These are phyloP conservation scores for Gorsachius goisagi DNA, from an alignment of 2,113 vertebrate species.

Conservation along the genomic window DNA sequence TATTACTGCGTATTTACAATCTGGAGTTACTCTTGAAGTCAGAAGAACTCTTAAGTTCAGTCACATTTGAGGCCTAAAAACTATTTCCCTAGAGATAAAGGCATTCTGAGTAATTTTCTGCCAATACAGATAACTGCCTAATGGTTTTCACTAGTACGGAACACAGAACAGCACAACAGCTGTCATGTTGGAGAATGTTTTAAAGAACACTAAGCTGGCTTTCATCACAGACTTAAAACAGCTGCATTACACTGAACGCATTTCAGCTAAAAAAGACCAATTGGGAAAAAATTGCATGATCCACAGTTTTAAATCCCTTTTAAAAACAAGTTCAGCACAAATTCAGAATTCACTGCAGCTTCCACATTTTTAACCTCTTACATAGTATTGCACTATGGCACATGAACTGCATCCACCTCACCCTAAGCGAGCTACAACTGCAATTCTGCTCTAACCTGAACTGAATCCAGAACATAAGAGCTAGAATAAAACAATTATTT, in stretches of 20 bases:
- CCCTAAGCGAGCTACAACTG: not conserved
- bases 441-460: not conserved
- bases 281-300: not conserved
- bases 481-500: not conserved
- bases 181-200: not conserved
- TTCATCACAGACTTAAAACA: not conserved
- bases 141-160: not conserved
- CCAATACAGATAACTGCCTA: not conserved
- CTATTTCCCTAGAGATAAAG: not conserved
- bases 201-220: not conserved
- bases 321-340: conserved; percentile 31
- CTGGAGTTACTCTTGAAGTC: not conserved
- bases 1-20: not conserved
- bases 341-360: not conserved
- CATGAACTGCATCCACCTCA: not conserved
- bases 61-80: not conserved
- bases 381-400: not conserved
- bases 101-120: not conserved
- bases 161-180: not conserved
- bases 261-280: not conserved
- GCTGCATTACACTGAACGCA: not conserved
- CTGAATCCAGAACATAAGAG: not conserved
- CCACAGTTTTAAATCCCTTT: not conserved
- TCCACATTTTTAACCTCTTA: not conserved
- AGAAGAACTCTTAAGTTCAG: not conserved